These are phyloP conservation scores for Xerus rutilus DNA, from an alignment of 2,797 vertebrate genomes.

Conservation along the genomic window DNA sequence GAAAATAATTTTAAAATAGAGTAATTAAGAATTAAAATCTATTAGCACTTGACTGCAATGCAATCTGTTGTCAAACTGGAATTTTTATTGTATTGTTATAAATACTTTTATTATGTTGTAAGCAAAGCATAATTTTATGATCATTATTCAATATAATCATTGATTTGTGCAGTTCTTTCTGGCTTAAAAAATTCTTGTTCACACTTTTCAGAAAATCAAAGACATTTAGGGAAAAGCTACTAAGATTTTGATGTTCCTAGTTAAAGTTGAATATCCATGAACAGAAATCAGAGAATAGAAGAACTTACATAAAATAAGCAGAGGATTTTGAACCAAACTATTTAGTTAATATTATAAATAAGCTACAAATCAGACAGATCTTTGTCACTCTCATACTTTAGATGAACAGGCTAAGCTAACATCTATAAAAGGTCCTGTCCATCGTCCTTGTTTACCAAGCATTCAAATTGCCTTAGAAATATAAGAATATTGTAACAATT, in stretches of 20 bases:
- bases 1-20: conserved; percentile 28
- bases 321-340: conserved; percentile 1
- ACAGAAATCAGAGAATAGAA: conserved; percentile 18
- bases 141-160: conserved; percentile 8
- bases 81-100: background rate
- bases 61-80: background rate
- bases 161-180: background rate
- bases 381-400: background rate
- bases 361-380: background rate
- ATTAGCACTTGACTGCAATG: background rate
- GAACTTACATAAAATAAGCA: background rate
- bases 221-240: background rate
- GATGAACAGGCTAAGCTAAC: background rate
- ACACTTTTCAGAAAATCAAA: background rate
- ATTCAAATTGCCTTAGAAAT: conserved; percentile 12
- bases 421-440: background rate
- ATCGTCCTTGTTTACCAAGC: background rate
- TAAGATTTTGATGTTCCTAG: background rate
- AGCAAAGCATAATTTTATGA: background rate
- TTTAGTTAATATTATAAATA: background rate
- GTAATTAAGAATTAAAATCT: conserved; percentile 51
- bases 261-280: background rate
- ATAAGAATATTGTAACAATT: background rate
- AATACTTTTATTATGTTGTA: conserved; percentile 51
- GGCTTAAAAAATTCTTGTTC: conserved; percentile 1